phyloP scores from a whole-genome alignment of 1,140 invertebrate genomes.

The Drosophila micromelanica region DNA sequence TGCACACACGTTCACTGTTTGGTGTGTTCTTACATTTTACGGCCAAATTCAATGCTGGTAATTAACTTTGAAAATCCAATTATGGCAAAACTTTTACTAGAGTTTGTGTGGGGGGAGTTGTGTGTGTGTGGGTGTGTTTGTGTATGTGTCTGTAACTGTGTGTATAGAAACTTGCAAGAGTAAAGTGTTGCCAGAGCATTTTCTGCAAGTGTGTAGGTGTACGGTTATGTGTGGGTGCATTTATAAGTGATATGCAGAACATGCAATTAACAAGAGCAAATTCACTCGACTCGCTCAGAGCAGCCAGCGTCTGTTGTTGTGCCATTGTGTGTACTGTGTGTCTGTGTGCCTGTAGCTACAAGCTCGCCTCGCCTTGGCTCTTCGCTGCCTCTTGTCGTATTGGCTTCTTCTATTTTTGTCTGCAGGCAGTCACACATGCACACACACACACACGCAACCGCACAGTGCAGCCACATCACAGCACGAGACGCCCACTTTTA shows the following conservation, averaged over 20 bases:
- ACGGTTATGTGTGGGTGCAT: conserved; percentile 59
- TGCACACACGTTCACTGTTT: neutral
- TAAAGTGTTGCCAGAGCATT: conserved; percentile 27
- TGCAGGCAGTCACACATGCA: conserved; percentile 38
- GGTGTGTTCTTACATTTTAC: conserved; percentile 70
- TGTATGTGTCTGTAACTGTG: conserved; percentile 8
- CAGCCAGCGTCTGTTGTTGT: conserved; percentile 3
- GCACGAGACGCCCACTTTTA: conserved; percentile 51
- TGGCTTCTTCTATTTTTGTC: conserved; percentile 59
- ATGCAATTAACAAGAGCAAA: conserved; percentile 83
- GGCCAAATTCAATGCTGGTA: conserved; percentile 81
- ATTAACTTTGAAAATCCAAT: conserved; percentile 84
- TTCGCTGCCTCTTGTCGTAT: conserved; percentile 15
- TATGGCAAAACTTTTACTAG: conserved; percentile 80
- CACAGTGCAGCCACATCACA: conserved; percentile 25
- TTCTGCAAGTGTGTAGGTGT: conserved; percentile 8
- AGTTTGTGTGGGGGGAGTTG: conserved; percentile 37
- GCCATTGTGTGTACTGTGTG: neutral
- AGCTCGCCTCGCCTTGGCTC: conserved; percentile 9
- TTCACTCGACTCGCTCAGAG: conserved; percentile 54
- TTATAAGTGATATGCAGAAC: conserved; percentile 83
- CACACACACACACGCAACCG: conserved; percentile 6
- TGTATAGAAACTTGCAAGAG: conserved; percentile 36
- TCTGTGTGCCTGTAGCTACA: conserved; percentile 27
- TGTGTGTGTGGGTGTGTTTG: conserved; percentile 13